These are phyloP conservation scores for Eurytemora carolleeae DNA, from an alignment of 1,140 invertebrate genomes.

Conservation along the genomic window DNA sequence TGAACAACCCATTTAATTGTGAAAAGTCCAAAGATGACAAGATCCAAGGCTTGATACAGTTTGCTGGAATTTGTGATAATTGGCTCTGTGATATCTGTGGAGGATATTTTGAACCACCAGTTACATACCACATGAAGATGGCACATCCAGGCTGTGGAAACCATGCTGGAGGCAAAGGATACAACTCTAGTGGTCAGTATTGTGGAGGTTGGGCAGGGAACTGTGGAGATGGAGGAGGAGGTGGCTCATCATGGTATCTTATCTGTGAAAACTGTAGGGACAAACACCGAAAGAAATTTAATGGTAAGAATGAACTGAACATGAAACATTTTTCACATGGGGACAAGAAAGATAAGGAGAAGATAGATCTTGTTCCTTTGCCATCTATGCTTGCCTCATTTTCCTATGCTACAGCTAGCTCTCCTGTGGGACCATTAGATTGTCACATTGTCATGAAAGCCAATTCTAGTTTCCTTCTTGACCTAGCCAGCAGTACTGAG, in stretches of 20 bases:
- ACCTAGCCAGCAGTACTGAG: conserved; percentile 50
- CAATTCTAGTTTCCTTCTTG: conserved; percentile 82
- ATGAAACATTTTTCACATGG: conserved; percentile 17
- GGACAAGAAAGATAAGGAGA: conserved; percentile 13
- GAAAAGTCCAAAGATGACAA: no score
- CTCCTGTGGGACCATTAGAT: conserved; percentile 25
- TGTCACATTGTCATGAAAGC: conserved; percentile 64
- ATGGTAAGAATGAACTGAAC: conserved; percentile 21
- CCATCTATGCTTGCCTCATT: conserved; percentile 18
- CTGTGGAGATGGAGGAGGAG: conserved; percentile 64
- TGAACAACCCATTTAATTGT: no score
- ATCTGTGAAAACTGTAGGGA: conserved; percentile 72
- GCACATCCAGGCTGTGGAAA: conserved; percentile 72
- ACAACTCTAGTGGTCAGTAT: conserved; percentile 61
- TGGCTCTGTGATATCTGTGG: conserved; percentile 66
- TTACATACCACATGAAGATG: conserved; percentile 76
- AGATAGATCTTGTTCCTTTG: conserved; percentile 22
- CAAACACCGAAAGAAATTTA: conserved; percentile 46
- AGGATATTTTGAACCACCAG: conserved; percentile 47
- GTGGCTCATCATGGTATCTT: conserved; percentile 63
- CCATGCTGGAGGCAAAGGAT: conserved; percentile 63
- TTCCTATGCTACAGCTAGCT: neutral
- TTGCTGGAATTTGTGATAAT: no score
- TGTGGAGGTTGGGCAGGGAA: conserved; percentile 68
- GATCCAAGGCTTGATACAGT: no score